phyloP scores from a whole-genome alignment of 2,797 vertebrate genomes.

The Sebastiscus tertius region DNA sequence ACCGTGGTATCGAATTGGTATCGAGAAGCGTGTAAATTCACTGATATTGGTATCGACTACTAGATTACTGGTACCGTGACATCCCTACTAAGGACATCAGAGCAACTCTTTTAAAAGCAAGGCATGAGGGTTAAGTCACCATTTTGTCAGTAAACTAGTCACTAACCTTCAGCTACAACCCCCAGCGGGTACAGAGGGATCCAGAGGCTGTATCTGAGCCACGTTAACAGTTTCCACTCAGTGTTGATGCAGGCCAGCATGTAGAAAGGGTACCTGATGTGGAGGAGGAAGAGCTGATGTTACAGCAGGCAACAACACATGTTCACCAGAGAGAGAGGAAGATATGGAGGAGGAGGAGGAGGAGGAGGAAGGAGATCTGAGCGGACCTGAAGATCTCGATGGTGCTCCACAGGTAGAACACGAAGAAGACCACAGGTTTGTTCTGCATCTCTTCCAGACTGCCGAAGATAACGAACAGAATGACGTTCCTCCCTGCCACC shows the following conservation, averaged over 20 bases:
- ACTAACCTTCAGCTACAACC: constrained; percentile 89
- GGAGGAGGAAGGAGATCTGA: not conserved
- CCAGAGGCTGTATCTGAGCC: constrained; percentile 92
- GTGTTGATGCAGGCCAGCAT: constrained; percentile 90
- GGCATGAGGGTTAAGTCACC: too few species aligned
- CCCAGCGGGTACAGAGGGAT: constrained; percentile 93
- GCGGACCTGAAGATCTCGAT: constrained; percentile 91
- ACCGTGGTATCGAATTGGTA: too few species aligned
- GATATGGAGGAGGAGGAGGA: not conserved
- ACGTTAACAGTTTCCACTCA: constrained; percentile 91
- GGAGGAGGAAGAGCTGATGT: not conserved
- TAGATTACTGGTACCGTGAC: too few species aligned
- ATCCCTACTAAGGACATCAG: not conserved
- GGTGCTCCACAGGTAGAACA: constrained; percentile 93
- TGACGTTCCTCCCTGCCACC: constrained; percentile 91
- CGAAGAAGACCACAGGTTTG: constrained; percentile 91
- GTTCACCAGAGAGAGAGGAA: not conserved
- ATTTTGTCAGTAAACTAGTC: not conserved
- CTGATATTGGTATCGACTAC: too few species aligned
- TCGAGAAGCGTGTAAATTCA: too few species aligned
- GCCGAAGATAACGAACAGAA: constrained; percentile 92
- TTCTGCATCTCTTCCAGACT: constrained; percentile 92
- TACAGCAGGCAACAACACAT: not conserved
- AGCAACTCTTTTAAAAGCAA: not conserved
- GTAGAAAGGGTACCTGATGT: constrained; percentile 91